Conservation (phyloP, 2,113 vertebrate species). For the Neofelis nebulosa region DNA sequence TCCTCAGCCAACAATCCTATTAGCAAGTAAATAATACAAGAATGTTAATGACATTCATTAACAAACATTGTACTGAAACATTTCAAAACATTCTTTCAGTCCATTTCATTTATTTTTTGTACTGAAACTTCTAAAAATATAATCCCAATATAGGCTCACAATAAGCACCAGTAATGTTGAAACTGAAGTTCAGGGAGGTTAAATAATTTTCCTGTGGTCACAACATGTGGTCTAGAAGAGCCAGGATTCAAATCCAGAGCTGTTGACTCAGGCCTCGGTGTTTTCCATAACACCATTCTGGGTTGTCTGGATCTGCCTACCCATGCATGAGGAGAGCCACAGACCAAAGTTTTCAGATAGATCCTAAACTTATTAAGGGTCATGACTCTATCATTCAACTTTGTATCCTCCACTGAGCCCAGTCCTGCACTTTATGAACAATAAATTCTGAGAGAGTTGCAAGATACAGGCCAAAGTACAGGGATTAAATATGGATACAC, state of each 20-base stretch:
- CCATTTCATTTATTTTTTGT: neutral
- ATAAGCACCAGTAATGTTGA: neutral
- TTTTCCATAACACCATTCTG: neutral
- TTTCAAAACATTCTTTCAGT: neutral
- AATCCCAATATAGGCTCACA: slow-evolving; percentile 4
- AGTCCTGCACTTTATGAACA: neutral
- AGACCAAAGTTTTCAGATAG: neutral
- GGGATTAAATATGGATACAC: neutral
- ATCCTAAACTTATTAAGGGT: neutral
- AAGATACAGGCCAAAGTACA: neutral
- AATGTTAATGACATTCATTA: neutral
- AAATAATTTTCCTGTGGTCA: neutral
- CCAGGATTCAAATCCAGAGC: neutral
- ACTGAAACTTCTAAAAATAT: neutral
- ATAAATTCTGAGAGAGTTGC: neutral
- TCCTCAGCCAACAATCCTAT: neutral
- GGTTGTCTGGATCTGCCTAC: neutral
- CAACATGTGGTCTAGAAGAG: neutral
- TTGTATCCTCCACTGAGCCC: neutral
- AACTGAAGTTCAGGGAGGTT: neutral
- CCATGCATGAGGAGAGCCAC: neutral
- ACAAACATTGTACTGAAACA: neutral
- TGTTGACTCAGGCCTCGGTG: neutral
- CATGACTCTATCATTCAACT: neutral
- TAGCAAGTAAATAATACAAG: neutral